phyloP scores from a whole-genome alignment of 2,888 invertebrate genomes.

The Himalopsyche japonica region DNA sequence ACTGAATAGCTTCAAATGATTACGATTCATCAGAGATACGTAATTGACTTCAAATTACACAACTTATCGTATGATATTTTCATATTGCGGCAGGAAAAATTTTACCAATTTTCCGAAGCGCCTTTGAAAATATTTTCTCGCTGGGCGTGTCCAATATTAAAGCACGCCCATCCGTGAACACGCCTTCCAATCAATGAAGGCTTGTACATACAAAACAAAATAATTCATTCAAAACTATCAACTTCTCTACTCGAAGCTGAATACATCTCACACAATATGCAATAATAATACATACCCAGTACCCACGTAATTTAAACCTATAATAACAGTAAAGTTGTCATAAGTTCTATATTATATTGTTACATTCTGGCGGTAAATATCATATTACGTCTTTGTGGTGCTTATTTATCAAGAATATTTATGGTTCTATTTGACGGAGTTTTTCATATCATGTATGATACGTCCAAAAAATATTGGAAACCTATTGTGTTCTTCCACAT shows the following conservation, averaged over 20 bases:
- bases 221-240: background rate
- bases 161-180: conserved; percentile 11
- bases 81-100: no score
- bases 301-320: background rate
- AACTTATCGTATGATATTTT: no score
- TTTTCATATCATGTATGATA: no score
- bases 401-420: background rate
- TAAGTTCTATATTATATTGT: background rate
- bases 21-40: no score
- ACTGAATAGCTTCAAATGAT: no score
- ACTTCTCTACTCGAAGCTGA: background rate
- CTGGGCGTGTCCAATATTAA: conserved; percentile 1
- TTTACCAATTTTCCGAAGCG: background rate
- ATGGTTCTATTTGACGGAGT: background rate
- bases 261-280: background rate
- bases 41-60: no score
- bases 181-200: conserved; percentile 20
- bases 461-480: no score
- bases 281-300: background rate
- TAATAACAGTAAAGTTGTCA: background rate
- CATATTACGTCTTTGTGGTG: background rate
- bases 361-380: background rate
- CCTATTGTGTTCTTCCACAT: no score
- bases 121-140: background rate
- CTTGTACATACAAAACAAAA: background rate